A percentile compares a stretch with the other conserved stretches of the same genome.
Conservation (phyloP, 2,797 vertebrate genomes). For the Euphonia xanthogaster region DNA sequence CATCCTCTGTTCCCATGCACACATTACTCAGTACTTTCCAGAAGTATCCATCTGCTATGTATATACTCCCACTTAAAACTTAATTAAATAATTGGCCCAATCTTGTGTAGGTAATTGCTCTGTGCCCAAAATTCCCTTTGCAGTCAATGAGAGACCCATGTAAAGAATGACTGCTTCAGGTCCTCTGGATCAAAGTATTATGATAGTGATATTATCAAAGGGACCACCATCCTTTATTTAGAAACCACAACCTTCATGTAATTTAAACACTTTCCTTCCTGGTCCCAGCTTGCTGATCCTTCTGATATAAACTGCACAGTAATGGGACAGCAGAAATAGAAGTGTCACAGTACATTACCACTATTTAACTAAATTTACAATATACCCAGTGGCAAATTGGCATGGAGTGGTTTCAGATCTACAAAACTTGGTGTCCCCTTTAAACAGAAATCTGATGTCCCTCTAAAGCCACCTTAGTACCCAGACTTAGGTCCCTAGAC, state of each 20-base stretch:
- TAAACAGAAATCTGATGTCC: not conserved
- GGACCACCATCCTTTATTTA: conserved; percentile 37
- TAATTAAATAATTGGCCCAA: conserved; percentile 36
- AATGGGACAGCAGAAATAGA: not conserved
- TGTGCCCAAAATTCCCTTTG: conserved; percentile 47
- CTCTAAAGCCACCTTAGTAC: not conserved
- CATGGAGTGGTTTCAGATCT: not conserved
- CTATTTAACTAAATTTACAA: not conserved
- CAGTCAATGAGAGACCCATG: not conserved
- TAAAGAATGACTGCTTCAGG: not conserved
- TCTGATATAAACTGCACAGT: not conserved
- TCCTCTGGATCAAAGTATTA: conserved; percentile 16
- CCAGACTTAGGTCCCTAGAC: not conserved
- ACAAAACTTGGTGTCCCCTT: not conserved
- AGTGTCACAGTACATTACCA: not conserved
- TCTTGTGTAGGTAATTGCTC: conserved; percentile 40
- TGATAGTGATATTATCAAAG: conserved; percentile 9
- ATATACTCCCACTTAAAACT: conserved; percentile 16
- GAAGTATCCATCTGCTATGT: conserved; percentile 25
- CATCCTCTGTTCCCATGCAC: not conserved
- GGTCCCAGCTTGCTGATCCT: not conserved
- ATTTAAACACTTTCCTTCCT: not conserved
- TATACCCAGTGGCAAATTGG: not conserved
- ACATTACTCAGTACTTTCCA: not conserved
- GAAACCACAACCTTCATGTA: conserved; percentile 1